Evolutionary conservation across 1,140 invertebrate species (phyloP).

Genomic region (Papilio polytes): DNA sequence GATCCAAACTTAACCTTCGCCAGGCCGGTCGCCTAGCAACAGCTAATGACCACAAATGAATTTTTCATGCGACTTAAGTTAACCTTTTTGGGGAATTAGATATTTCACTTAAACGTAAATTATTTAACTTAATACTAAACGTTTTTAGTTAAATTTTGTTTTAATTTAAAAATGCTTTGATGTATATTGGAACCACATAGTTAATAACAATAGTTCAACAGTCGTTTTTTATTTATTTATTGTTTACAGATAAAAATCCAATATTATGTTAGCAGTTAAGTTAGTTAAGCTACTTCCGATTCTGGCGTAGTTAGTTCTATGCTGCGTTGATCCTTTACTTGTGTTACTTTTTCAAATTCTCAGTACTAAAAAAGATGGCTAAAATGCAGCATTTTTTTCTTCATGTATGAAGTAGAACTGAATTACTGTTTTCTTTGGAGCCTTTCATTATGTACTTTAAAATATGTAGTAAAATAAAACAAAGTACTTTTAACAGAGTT

Average conservation of each 20-base stretch:
- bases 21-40: slow-evolving; percentile 71
- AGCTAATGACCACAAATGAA: slow-evolving; percentile 78
- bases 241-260: no score
- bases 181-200: no score
- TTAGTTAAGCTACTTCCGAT: not conserved
- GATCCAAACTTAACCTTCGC: slow-evolving; percentile 73
- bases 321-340: not conserved
- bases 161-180: not conserved
- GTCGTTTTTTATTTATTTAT: no score
- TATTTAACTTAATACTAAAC: not conserved
- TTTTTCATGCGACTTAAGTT: slow-evolving; percentile 61
- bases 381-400: not conserved
- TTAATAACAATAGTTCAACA: not conserved
- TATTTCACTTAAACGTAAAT: not conserved
- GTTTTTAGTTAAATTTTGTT: not conserved
- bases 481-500: not conserved
- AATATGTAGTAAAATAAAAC: not conserved
- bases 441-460: not conserved
- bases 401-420: not conserved
- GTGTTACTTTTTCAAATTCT: not conserved
- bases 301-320: not conserved
- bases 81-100: slow-evolving; percentile 12
- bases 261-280: no score
- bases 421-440: not conserved
- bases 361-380: not conserved